Evolutionary conservation across 1,140 invertebrate genomes (phyloP), one percentile per base, ranked within the genome.

Genomic region (Acromyrmex echinatior): DNA sequence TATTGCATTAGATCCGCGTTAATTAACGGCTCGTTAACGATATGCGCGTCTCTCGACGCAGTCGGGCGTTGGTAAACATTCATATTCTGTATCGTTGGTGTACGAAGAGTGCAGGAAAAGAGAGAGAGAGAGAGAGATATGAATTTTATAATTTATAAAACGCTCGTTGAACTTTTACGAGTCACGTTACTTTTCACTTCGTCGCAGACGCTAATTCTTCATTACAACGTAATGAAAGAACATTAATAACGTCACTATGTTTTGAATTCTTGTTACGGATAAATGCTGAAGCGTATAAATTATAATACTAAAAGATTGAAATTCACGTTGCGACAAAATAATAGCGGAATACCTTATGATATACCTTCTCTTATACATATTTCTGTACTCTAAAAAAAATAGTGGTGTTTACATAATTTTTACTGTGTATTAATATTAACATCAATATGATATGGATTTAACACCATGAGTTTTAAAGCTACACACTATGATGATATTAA

Each of bases 11-110:
- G 56, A 84, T 84, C 10, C 28, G 12, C 35, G 70, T 62, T 84
- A 84, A 84, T 84, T 84, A 84, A 82, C 39, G 68, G 25, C 56
- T 82, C 39, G 68, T 82, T 82, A 74, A 62, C 68, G 56, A 60
- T 62, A 49, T 16, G 25, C 18, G 14, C 39, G 35, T n/a, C 18
- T 71, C 35, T 18, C 12, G 53, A 31, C 35, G n/a, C 60, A n/a
- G 76, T 7, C 21, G 14, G n/a, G 31, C 14, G 79, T 71, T 71
- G 51, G n/a, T 71, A 81, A 81, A 81, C 65, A 71, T 81, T 39
- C 14, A 6, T 71, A 35, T 49, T 70, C 45, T 5, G 10, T 71
- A 71, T 71, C 21, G 16, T 45, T 5, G 39, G 12, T 5, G n/a
- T 16, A 3, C 25, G 25, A 18, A 18, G n/a, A 45, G 39, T 45